Evolutionary conservation across 2,797 vertebrate genomes (phyloP).

Genomic region (Cryptoprocta ferox): DNA sequence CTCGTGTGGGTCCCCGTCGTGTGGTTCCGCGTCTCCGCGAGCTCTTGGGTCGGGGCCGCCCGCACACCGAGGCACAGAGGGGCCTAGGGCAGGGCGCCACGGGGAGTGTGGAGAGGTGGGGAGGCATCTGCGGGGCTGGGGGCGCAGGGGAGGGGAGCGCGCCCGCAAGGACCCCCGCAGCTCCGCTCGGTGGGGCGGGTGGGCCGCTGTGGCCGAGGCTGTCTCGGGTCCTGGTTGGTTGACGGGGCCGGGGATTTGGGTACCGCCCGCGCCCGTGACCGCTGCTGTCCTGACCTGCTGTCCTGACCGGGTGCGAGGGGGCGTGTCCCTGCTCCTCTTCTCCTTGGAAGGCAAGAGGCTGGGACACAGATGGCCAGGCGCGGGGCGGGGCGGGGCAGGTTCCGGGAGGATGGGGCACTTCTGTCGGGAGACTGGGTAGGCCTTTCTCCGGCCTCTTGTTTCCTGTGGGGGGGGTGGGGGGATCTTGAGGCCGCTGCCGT

Average conservation of each 20-base stretch:
- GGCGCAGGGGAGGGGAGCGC: background rate
- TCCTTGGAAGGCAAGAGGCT: background rate
- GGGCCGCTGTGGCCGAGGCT: too few species aligned
- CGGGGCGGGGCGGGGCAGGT: rapidly evolving
- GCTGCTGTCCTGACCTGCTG: background rate
- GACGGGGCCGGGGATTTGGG: rapidly evolving
- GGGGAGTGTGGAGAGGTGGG: background rate
- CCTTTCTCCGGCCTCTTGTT: background rate
- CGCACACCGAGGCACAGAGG: rapidly evolving
- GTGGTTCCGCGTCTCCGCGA: rapidly evolving
- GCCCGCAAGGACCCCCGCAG: background rate
- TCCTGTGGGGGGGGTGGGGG: rapidly evolving
- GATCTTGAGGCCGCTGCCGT: background rate
- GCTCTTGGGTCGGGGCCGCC: background rate
- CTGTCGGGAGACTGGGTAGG: background rate
- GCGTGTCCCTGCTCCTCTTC: background rate
- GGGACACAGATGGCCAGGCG: rapidly evolving
- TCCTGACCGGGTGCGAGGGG: rapidly evolving
- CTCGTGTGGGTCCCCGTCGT: rapidly evolving
- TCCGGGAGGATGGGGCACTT: too few species aligned
- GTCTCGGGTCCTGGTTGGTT: too few species aligned
- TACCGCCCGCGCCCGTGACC: too few species aligned
- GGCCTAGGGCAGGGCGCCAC: background rate
- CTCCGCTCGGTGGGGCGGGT: background rate
- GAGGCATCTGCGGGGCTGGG: background rate